Conservation (phyloP, 1,140 invertebrate species). For the Leguminivora glycinivorella region DNA sequence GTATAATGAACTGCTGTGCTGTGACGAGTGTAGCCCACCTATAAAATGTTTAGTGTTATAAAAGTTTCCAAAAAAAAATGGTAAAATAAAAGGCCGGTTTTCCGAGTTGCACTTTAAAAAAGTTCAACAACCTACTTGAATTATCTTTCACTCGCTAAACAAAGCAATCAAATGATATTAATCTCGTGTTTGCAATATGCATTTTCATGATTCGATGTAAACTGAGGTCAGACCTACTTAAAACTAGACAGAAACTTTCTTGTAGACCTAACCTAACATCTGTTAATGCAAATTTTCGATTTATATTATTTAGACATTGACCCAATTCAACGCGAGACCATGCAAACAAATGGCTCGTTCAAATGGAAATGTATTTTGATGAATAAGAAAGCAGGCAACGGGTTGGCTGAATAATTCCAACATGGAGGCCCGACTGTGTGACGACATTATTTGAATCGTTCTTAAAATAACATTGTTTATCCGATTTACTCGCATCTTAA, state of each 20-base stretch:
- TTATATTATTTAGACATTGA: slow-evolving; percentile 20
- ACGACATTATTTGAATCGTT: not conserved
- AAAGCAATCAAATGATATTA: too few relatives aligned
- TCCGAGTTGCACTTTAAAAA: too few relatives aligned
- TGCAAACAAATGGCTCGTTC: slow-evolving; percentile 3
- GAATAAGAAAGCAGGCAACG: slow-evolving; percentile 21
- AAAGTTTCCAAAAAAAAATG: too few relatives aligned
- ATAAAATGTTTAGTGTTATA: too few relatives aligned
- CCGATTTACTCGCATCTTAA: not conserved
- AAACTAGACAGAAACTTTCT: not conserved
- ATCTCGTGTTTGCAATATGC: too few relatives aligned
- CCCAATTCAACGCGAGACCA: not conserved
- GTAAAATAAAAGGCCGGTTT: too few relatives aligned
- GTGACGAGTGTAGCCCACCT: too few relatives aligned
- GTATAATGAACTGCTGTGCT: too few relatives aligned
- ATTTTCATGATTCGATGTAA: too few relatives aligned
- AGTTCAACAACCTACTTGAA: too few relatives aligned
- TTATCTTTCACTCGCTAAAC: too few relatives aligned
- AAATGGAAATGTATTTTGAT: slow-evolving; percentile 16
- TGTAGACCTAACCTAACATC: not conserved
- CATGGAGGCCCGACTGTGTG: slow-evolving; percentile 3
- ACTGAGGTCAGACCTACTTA: too few relatives aligned
- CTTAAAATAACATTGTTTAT: not conserved
- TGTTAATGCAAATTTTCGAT: not conserved
- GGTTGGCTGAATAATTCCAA: slow-evolving; percentile 11